Conservation (phyloP, 2,113 vertebrate genomes). For the Nerophis ophidion region DNA sequence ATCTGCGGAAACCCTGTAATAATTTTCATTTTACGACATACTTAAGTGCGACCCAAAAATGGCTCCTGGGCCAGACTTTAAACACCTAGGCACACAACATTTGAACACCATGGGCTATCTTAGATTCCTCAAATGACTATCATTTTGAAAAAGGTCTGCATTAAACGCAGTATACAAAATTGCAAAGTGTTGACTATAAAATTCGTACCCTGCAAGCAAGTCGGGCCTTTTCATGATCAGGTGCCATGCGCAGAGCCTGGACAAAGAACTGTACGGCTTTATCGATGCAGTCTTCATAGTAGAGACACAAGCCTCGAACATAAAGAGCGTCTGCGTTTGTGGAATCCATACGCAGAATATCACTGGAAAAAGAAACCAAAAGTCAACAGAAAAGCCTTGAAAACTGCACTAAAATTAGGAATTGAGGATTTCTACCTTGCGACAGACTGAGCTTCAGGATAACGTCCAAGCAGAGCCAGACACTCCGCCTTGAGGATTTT, state of each 20-base stretch:
- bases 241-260: slow-evolving; percentile 94
- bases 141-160: too few species aligned
- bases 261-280: slow-evolving; percentile 94
- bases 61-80: too few species aligned
- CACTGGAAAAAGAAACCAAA: slow-evolving; percentile 61
- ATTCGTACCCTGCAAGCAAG: slow-evolving; percentile 84
- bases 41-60: too few species aligned
- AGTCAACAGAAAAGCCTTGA: background rate
- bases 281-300: slow-evolving; percentile 95
- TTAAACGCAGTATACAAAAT: too few species aligned
- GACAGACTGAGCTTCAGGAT: slow-evolving; percentile 93
- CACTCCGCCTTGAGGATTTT: slow-evolving; percentile 97
- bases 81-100: too few species aligned
- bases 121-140: too few species aligned
- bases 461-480: slow-evolving; percentile 87
- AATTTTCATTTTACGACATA: too few species aligned
- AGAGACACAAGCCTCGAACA: slow-evolving; percentile 90
- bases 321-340: slow-evolving; percentile 92
- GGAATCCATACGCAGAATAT: slow-evolving; percentile 90
- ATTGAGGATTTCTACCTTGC: slow-evolving; percentile 75
- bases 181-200: too few species aligned
- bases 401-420: too few species aligned
- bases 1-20: too few species aligned
- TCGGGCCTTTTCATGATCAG: slow-evolving; percentile 90
- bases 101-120: too few species aligned